Base-by-base conservation (phyloP, 2,797 vertebrate genomes). In the Rhinatrema bivittatum region DNA sequence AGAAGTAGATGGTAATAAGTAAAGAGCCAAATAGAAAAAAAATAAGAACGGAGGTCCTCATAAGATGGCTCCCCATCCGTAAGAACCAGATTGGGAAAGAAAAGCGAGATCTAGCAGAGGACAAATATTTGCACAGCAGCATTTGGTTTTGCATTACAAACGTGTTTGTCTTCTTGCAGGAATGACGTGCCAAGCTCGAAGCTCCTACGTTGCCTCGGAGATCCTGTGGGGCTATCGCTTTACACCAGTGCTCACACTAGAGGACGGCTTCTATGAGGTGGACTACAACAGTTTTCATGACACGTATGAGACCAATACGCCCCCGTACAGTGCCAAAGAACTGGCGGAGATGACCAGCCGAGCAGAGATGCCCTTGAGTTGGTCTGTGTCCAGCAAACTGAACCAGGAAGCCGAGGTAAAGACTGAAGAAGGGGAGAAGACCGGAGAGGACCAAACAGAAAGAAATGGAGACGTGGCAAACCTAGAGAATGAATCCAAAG, bases 251-350 rank as follows among this genome's bases (percentile, higher is more conserved):
- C 89, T 99, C 54, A 97, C 94, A 0, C 79, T 99, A 61, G 95
- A 99, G 72, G 95, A 99, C 0, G 94, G 95, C 21, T 99, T 99
- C 67, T 99, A 98, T 1, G 95, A 99, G 64, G 95, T 99, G 2
- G 95, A 99, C 82, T 99, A 99, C 86, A 99, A 97, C 81, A 99
- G 93, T 52, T 99, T 99, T 68, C 95, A 98, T 1, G 87, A 96
- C 40, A 94, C 96, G 16, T 95, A 97, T 1, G 92, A 99, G 70
- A 98, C 94, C 43, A 91, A 93, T 84, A 98, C 95, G 1, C 95
- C 95, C 2, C 53, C 81, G 46, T 89, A 91, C 71, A 97, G 94
- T 47, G 94, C 94, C 72, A 88, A 83, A 72, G 91, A 99, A 59
- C 84, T 99, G 25, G 72, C 88, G 1, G 90, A 97, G 53, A 84